A percentile compares a stretch with the other conserved stretches of the same genome.
Evolutionary conservation across 2,113 vertebrate genomes (phyloP).

Genomic region (Aegithalos caudatus): DNA sequence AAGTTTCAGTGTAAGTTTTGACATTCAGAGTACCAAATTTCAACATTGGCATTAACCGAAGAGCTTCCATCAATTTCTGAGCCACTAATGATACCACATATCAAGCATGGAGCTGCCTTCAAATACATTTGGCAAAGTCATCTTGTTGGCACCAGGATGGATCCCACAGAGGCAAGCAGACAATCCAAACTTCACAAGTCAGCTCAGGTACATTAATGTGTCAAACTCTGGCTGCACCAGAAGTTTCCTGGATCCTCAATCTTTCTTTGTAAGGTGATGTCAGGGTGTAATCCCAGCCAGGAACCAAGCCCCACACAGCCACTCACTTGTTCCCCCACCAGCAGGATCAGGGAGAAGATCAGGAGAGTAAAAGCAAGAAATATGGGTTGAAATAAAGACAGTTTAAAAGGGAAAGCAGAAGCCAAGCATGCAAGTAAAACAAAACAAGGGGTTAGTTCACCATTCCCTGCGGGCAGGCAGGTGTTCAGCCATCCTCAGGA

Average conservation of each 20-base stretch:
- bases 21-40: not conserved
- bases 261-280: not conserved
- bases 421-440: not conserved
- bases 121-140: not conserved
- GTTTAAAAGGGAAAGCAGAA: not conserved
- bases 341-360: not conserved
- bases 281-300: not conserved
- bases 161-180: not conserved
- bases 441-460: not conserved
- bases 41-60: not conserved
- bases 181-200: not conserved
- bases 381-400: not conserved
- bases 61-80: not conserved
- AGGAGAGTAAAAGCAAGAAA: not conserved
- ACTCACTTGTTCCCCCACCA: too few relatives aligned
- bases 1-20: not conserved
- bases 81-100: not conserved
- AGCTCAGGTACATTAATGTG: not conserved
- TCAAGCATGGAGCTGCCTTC: not conserved
- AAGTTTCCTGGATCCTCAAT: not conserved
- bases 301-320: accelerated
- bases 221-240: not conserved
- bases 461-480: not conserved
- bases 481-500: not conserved
- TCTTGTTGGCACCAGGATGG: not conserved